These are phyloP conservation scores for Pegoplata infirma DNA, from an alignment of 2,888 invertebrate species.

Conservation along the genomic window DNA sequence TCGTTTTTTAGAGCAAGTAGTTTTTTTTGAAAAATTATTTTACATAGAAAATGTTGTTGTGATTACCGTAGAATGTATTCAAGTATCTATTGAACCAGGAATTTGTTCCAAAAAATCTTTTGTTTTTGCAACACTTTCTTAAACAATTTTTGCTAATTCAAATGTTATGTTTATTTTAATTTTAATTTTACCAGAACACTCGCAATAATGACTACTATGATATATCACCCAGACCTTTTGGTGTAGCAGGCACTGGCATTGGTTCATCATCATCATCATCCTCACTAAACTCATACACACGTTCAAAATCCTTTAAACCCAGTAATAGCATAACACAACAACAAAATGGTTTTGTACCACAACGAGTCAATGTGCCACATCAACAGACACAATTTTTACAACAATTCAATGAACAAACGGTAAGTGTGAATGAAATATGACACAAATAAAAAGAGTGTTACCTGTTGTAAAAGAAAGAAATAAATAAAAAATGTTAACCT, in stretches of 20 bases:
- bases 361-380: conserved; percentile 76
- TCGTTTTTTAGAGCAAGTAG: no score
- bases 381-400: conserved; percentile 77
- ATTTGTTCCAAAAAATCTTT: no score
- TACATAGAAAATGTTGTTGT: no score
- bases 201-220: conserved; percentile 77
- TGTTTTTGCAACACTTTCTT: no score
- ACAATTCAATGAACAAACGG: conserved; percentile 75
- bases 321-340: conserved; percentile 58
- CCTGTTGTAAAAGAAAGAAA: background rate
- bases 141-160: no score
- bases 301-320: conserved; percentile 74
- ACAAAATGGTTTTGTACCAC: conserved; percentile 68
- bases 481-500: conserved; percentile 28
- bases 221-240: conserved; percentile 78
- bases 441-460: background rate
- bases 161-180: background rate
- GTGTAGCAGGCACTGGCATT: conserved; percentile 65
- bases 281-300: conserved; percentile 68
- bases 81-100: no score
- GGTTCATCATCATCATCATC: conserved; percentile 48
- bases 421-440: conserved; percentile 63
- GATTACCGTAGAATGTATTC: no score
- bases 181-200: conserved; percentile 69
- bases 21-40: no score